Base-by-base conservation (phyloP, 2,888 invertebrate species). In the Camponotus fellah region DNA sequence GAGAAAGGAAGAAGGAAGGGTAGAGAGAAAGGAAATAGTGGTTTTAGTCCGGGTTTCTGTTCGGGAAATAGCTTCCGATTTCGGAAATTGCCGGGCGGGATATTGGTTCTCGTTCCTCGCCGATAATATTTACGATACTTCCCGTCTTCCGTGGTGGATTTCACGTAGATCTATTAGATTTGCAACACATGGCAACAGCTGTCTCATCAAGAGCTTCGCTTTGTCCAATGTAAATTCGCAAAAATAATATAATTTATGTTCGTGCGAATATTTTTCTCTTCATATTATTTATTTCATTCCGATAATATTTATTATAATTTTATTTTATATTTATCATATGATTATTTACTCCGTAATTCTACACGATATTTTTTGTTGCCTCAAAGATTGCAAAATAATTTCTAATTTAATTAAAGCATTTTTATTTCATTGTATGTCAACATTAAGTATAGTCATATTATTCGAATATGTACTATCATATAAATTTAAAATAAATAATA, bases 121-220 rank as follows among this genome's bases (percentile, higher is more conserved):
- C 46, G 66, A 76, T 76, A 68, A 68, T 77, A 77, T 77, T 77
- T 77, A 77, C 56, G 56, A 77, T 69, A 77, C 56, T 40, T 76
- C 49, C 56, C 77, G 56, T 3, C 58, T 69, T 56, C 69, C 69
- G 32, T 40, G n/a, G 32, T 40, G 69, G 32, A 56, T 69, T 68
- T 69, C 58, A 69, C 58, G 32, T 56, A 43, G 32, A 58, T 68
- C 65, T 34, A 75, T 76, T 76, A 65, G 34, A 4, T 32, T 76
- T 64, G 43, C 49, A 49, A 4, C n/a, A 3, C 40, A 69, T 43
- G n/a, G 71, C 40, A 77, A 77, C 56, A 32, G 26, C 37, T 40
- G 40, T 21, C 58, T n/a, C 32, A 49, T 37, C 46, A 17, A 65
- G 9, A 76, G 49, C 26, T 76, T 3, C 6, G 8, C 2, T 9